These are phyloP conservation scores for Agrilus planipennis DNA, from an alignment of 1,140 invertebrate species.

Conservation along the genomic window DNA sequence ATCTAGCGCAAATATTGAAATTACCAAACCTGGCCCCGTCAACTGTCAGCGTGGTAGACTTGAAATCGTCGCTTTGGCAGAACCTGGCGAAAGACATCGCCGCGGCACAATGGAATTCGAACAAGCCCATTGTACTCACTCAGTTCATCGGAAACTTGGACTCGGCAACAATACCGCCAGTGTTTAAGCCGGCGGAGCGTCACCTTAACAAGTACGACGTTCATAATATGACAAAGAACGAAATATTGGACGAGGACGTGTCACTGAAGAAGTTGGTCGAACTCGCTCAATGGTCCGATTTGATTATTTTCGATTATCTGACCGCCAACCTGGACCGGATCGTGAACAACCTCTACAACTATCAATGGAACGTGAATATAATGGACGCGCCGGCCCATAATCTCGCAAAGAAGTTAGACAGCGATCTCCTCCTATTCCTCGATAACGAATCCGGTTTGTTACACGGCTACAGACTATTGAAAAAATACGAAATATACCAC, in stretches of 20 bases:
- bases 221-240: slow-evolving; percentile 35
- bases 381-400: slow-evolving; percentile 84
- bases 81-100: slow-evolving; percentile 53
- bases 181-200: slow-evolving; percentile 53
- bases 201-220: slow-evolving; percentile 55
- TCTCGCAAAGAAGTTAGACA: slow-evolving; percentile 53
- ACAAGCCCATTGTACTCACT: slow-evolving; percentile 67
- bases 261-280: slow-evolving; percentile 49
- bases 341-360: slow-evolving; percentile 81
- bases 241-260: slow-evolving; percentile 33
- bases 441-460: slow-evolving; percentile 82
- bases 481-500: slow-evolving; percentile 77
- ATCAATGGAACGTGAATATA: slow-evolving; percentile 79
- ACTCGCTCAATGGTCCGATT: slow-evolving; percentile 78
- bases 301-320: slow-evolving; percentile 81
- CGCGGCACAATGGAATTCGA: slow-evolving; percentile 65
- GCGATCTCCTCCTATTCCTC: slow-evolving; percentile 65
- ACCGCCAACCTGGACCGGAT: slow-evolving; percentile 80
- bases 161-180: slow-evolving; percentile 50
- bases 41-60: slow-evolving; percentile 54
- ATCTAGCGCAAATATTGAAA: slow-evolving; percentile 58
- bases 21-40: slow-evolving; percentile 68
- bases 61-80: slow-evolving; percentile 53
- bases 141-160: slow-evolving; percentile 54
- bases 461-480: slow-evolving; percentile 73